A percentile compares a stretch with the other conserved stretches of the same genome.
Evolutionary conservation across 2,113 vertebrate genomes (phyloP).

Genomic region (Sterrhoptilus dennistouni): DNA sequence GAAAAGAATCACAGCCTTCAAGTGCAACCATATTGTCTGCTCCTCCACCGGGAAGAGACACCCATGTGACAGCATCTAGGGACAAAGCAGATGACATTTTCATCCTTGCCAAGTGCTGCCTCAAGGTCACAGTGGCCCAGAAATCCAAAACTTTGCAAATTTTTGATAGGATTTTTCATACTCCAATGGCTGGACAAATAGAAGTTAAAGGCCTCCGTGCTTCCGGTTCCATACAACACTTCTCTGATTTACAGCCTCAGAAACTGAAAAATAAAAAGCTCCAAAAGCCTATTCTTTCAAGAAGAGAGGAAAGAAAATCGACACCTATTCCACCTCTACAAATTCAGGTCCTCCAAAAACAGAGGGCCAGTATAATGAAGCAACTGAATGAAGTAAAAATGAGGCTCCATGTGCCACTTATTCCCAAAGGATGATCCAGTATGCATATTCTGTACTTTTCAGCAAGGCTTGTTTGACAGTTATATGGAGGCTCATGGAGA

Average conservation of each 20-base stretch:
- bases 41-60: background rate
- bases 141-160: background rate
- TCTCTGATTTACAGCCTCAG: background rate
- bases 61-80: background rate
- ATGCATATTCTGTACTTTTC: rapidly evolving
- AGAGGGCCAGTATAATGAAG: background rate
- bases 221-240: background rate
- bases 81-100: background rate
- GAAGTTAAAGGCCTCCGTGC: background rate
- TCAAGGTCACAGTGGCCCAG: rapidly evolving
- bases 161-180: background rate
- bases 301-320: background rate
- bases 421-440: background rate
- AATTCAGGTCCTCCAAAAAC: background rate
- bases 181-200: background rate
- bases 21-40: rapidly evolving
- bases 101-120: background rate
- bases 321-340: background rate
- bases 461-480: background rate
- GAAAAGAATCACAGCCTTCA: background rate
- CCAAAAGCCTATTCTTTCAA: background rate
- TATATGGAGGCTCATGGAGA: background rate
- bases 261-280: background rate
- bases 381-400: background rate
- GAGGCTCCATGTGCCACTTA: background rate